Evolutionary conservation across 1,140 invertebrate genomes (phyloP), one percentile per base, ranked within the genome.

Genomic region (Rhysida immarginata): DNA sequence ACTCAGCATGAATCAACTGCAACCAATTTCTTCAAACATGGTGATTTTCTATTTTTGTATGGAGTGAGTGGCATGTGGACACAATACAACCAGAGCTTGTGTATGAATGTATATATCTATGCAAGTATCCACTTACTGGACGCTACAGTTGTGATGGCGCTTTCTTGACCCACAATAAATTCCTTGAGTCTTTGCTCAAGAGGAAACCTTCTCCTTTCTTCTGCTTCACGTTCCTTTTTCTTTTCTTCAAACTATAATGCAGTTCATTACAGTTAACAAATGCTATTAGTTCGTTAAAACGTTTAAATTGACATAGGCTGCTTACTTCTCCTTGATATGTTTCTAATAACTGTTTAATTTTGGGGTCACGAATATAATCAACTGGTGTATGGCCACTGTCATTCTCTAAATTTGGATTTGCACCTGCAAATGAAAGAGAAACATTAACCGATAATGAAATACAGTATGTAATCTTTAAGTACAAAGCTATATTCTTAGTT

Each of bases 131-230:
- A 11, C 44, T 71, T 71, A 85, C 83, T 79, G 58, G 86, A 81
- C 26, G 89, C 81, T 1, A 94, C 89, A 56, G 81, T 82, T 41
- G 83, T 80, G 63, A 96, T 91, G 35, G 90, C 83, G 24, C 81
- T 82, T 66, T 89, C 84, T 72, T 96, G 91, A 1, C 91, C 91
- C 53, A 96, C 84, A 62, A 96, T 88, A 63, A 78, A 73, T 68
- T 90, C 77, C 63, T 83, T 85, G 2, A 95, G 71, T 61, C 88
- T 74, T 67, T 89, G 78, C 68, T 94, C 90, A n/a, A 95, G 70
- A 2, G 90, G 90, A 77, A 87, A 93, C 64, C 79, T 77, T 63
- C 86, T 74, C 48, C 89, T 77, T 69, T 92, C 87, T 69, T 92
- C 87, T 1, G 82, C 78, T 71, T 85, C 80, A 66, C 75, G 72